Evolutionary conservation across 2,888 invertebrate species (phyloP), one percentile per base, ranked within the genome.

Genomic region (Lithodes maja): DNA sequence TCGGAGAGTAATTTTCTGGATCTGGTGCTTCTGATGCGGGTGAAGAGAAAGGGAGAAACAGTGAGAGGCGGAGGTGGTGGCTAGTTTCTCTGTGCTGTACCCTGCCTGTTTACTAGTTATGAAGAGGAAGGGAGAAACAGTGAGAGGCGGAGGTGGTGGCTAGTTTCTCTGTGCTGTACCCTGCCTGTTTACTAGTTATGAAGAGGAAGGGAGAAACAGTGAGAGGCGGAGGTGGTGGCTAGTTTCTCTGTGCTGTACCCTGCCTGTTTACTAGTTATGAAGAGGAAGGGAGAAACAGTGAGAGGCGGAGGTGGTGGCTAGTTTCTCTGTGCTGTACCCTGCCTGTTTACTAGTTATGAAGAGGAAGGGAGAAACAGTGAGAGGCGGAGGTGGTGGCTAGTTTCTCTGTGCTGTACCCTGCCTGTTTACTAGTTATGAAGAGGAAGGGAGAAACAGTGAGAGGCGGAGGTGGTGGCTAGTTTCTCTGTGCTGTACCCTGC

Each of bases 1-100:
- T 86, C 86, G 81, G 81, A 49, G 86, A 86, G 86, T 86, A 86
- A 86, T 87, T 87, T 87, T 87, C 83, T 83, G 83, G 82, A 82
- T 69, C 82, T 87, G 33, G 33, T 33, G 83, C 83, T 87, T 33
- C 79, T 87, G 87, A 83, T 74, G 83, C 69, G 49, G 68, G 78
- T 61, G 69, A 79, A 55, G 68, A 75, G 69, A 79, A 78, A 71
- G 71, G 17, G 71, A 71, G 71, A 75, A 54, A 53, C 81, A 71
- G 7, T 50, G 79, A 52, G 75, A 52, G 74, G 50, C 15, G 54
- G 54, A n/a, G 69, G 53, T 17, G 55, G 17, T 50, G 53, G 54
- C 33, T 33, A 33, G 33, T 33, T 33, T 33, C 33, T 33, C 33
- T 33, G 33, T 33, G 33, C 33, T 33, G 33, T 33, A 33, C 33